Conservation (phyloP, 1,140 invertebrate species). For the Halyomorpha halys region DNA sequence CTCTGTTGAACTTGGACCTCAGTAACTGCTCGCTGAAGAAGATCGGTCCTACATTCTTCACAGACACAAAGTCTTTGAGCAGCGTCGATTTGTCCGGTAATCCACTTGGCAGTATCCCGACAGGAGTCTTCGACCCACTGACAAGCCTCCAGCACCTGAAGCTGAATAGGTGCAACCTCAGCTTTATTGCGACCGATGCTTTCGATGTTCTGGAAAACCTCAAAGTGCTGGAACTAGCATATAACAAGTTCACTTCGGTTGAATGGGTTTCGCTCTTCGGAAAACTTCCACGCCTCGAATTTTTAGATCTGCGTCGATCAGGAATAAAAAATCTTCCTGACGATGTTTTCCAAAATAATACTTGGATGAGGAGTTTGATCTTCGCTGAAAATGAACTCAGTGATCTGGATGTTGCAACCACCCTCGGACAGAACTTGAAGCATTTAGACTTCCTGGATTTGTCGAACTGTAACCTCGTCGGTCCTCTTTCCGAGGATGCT, state of each 20-base stretch:
- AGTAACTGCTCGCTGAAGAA: conserved; percentile 48
- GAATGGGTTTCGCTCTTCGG: conserved; percentile 50
- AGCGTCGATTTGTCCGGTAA: conserved; percentile 59
- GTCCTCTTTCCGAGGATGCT: conserved; percentile 52
- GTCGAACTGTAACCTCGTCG: conserved; percentile 55
- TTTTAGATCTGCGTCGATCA: conserved; percentile 50
- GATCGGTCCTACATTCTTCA: conserved; percentile 52
- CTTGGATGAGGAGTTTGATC: conserved; percentile 51
- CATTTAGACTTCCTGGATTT: conserved; percentile 56
- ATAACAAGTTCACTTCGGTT: conserved; percentile 46
- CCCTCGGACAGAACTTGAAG: conserved; percentile 51
- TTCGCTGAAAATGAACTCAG: conserved; percentile 53
- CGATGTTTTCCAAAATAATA: conserved; percentile 53
- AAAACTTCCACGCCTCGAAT: conserved; percentile 47
- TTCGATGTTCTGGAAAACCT: conserved; percentile 48
- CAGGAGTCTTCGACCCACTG: conserved; percentile 49
- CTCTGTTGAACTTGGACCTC: conserved; percentile 54
- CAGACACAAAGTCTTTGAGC: conserved; percentile 51
- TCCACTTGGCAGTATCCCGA: conserved; percentile 45
- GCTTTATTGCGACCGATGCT: conserved; percentile 42
- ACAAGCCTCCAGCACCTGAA: conserved; percentile 52
- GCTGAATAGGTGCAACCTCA: conserved; percentile 53
- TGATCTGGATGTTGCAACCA: conserved; percentile 51
- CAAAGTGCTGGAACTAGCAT: conserved; percentile 51
- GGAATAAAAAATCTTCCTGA: conserved; percentile 49